Evolutionary conservation across 1,140 invertebrate genomes (phyloP), one percentile per base, ranked within the genome.

Genomic region (Ctenoplectra terminalis): DNA sequence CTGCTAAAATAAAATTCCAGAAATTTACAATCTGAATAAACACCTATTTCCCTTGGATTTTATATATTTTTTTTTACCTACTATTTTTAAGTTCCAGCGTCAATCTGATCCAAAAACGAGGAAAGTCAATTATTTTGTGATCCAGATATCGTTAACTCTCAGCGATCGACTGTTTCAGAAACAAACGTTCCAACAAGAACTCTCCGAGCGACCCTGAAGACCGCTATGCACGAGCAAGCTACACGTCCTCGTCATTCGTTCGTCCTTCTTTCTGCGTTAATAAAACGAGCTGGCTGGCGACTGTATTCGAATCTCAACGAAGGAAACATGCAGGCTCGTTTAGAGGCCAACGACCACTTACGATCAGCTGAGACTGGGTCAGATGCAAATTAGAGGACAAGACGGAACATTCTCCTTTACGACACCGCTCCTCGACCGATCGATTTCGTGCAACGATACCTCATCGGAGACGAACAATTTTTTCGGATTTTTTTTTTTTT

Each of bases 331-430:
- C 5, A 67, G 34, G 20, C 43, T 69, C 26, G 72, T 85, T 69
- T 75, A 40, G 82, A 69, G 82, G 82, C 64, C 81, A 89, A 87
- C 82, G 82, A 89, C 86, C 89, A 88, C 54, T 54, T 71, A 31
- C 61, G 67, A 87, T 76, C 71, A 88, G 82, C 84, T 81, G 80
- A 71, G 85, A 91, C 88, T 90, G 73, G 87, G 87, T 91, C 89
- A 85, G 61, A 87, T 87, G 85, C 64, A 87, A 90, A 90, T 88
- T 70, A 76, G 58, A 52, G 79, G 23, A 31, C 73, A 60, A 40
- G 52, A 77, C 1, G 15, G 31, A 7, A 23, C 50, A 20, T 46
- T 73, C 17, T 46, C 31, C 58, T 13, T 8, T 15, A 26, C 23
- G n/a, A 5, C n/a, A 26, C 34, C 26, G 20, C 11, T 80, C 54